Evolutionary conservation across 1,140 invertebrate genomes (phyloP).

Genomic region (Lordiphosa stackelbergi): DNA sequence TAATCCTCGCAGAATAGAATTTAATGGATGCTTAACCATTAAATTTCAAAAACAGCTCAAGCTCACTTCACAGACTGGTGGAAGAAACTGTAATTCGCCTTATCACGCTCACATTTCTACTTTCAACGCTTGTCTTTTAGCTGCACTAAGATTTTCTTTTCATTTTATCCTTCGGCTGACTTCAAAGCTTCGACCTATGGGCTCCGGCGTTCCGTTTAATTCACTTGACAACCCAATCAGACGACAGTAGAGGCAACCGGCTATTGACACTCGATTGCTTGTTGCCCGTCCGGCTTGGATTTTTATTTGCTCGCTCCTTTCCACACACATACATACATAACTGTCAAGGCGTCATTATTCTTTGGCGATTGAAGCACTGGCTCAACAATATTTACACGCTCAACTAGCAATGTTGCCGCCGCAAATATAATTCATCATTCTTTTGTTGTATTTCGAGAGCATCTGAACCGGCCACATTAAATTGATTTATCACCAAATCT

Average conservation of each 20-base stretch:
- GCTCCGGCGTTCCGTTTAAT: constrained; percentile 18
- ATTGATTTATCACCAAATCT: constrained; percentile 63
- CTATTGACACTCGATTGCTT: constrained; percentile 5
- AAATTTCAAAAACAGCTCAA: too few relatives aligned
- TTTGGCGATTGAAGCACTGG: constrained; percentile 28
- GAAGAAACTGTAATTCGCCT: background rate
- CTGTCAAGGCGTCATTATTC: constrained; percentile 43
- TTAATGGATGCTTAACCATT: too few relatives aligned
- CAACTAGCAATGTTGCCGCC: constrained; percentile 47
- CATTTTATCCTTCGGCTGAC: constrained; percentile 2
- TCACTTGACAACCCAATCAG: constrained; percentile 10
- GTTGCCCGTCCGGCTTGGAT: constrained; percentile 10
- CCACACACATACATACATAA: constrained; percentile 19
- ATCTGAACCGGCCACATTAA: constrained; percentile 21
- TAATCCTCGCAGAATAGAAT: too few relatives aligned
- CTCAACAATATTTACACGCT: constrained; percentile 68
- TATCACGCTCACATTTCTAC: constrained; percentile 6
- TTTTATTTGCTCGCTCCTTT: background rate
- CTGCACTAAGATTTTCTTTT: constrained; percentile 4
- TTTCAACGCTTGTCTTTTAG: constrained; percentile 3
- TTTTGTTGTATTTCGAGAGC: constrained; percentile 18
- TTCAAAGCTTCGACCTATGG: background rate
- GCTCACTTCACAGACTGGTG: too few relatives aligned
- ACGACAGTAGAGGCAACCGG: background rate
- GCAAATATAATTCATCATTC: constrained; percentile 67